A percentile compares a stretch with the other conserved stretches of the same genome.
These are phyloP conservation scores for Muscicapa striata DNA, from an alignment of 2,797 vertebrate genomes.

Conservation along the genomic window DNA sequence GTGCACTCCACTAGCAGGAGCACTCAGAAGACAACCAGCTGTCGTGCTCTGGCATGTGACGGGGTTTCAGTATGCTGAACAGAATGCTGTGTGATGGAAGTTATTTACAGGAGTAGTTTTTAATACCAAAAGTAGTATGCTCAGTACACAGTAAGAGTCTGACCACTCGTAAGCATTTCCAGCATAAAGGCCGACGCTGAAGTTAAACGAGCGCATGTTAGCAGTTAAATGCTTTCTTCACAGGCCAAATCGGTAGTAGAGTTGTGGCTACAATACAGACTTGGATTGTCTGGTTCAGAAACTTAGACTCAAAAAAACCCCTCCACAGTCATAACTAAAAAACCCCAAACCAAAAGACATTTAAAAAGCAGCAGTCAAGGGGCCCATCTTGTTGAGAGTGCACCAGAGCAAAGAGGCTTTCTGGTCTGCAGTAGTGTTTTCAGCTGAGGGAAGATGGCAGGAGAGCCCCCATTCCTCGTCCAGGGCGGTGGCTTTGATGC, in stretches of 20 bases:
- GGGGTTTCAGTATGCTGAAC: slow-evolving; percentile 36
- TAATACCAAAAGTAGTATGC: slow-evolving; percentile 59
- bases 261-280: slow-evolving; percentile 69
- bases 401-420: slow-evolving; percentile 68
- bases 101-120: slow-evolving; percentile 60
- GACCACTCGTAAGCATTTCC: slow-evolving; percentile 48
- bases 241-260: slow-evolving; percentile 67
- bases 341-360: not conserved
- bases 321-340: not conserved
- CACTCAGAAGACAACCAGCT: slow-evolving; percentile 43
- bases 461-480: slow-evolving; percentile 27
- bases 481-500: slow-evolving; percentile 32
- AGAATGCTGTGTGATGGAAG: slow-evolving; percentile 60
- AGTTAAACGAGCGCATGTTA: slow-evolving; percentile 41
- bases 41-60: slow-evolving; percentile 55
- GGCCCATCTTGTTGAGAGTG: slow-evolving; percentile 69
- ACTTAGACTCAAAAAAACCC: slow-evolving; percentile 12
- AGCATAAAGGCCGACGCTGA: slow-evolving; percentile 58
- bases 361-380: slow-evolving; percentile 77
- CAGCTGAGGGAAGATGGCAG: slow-evolving; percentile 26
- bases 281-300: slow-evolving; percentile 76
- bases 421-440: slow-evolving; percentile 71
- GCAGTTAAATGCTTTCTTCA: slow-evolving; percentile 69
- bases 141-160: slow-evolving; percentile 61
- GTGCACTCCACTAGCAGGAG: not conserved